Evolutionary conservation across 2,888 invertebrate species (phyloP).

Genomic region (Amphipyra tragopoginis): DNA sequence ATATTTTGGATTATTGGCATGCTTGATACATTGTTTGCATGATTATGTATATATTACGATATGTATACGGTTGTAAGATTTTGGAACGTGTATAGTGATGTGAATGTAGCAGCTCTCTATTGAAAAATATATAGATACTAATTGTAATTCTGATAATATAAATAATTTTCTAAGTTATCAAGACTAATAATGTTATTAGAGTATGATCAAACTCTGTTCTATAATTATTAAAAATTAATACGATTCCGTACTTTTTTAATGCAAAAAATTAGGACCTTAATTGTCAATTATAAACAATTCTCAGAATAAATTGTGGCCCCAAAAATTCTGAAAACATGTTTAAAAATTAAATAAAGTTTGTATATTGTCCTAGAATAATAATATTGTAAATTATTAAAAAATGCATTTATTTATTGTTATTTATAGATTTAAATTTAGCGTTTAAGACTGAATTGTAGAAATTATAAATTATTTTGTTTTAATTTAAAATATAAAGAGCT

Average conservation of each 20-base stretch:
- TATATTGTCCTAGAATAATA: constrained; percentile 60
- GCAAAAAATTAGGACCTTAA: no score
- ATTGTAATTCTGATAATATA: constrained; percentile 33
- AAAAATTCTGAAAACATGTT: constrained; percentile 15
- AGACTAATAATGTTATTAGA: no score
- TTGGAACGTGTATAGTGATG: constrained; percentile 15
- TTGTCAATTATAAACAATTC: not conserved
- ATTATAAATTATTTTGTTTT: constrained; percentile 54
- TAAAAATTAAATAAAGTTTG: constrained; percentile 48
- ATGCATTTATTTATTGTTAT: constrained; percentile 83
- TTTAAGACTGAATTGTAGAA: constrained; percentile 73
- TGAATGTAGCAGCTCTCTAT: constrained; percentile 47
- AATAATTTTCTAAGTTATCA: constrained; percentile 2
- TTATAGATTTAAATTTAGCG: constrained; percentile 66
- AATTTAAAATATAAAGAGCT: constrained; percentile 41
- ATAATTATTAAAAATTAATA: no score
- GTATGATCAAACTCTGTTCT: no score
- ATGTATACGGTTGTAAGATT: not conserved
- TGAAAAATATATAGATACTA: constrained; percentile 9
- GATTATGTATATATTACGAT: no score
- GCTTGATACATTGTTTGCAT: no score
- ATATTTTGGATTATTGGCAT: no score
- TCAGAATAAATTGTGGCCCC: constrained; percentile 22
- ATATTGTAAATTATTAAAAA: constrained; percentile 72
- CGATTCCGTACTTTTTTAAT: no score